Evolutionary conservation across 2,888 invertebrate genomes (phyloP).

Genomic region (Pseudococcus viburni): DNA sequence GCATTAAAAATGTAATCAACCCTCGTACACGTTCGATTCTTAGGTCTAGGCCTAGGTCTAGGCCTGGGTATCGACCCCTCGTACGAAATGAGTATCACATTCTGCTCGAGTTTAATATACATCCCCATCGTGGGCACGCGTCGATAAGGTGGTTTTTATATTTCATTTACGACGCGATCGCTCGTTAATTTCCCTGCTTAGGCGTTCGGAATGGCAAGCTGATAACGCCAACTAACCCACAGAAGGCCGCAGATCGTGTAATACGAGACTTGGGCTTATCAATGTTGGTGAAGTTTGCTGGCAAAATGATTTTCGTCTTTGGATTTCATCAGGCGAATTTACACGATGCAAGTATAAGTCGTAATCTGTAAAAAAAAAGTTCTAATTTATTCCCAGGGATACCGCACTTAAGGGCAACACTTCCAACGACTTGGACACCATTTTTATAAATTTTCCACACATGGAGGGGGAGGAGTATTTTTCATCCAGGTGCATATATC

Average conservation of each 20-base stretch:
- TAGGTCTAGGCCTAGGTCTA: neutral
- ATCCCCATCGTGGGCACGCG: slow-evolving; percentile 5
- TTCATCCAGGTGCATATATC: too few species aligned
- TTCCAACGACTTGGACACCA: too few species aligned
- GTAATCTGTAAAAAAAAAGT: too few species aligned
- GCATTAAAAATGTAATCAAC: slow-evolving; percentile 64
- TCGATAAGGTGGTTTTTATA: slow-evolving; percentile 55
- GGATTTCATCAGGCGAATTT: too few species aligned
- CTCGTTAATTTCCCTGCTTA: slow-evolving; percentile 18
- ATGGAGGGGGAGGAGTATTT: too few species aligned
- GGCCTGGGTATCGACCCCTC: neutral
- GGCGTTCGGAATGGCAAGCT: neutral
- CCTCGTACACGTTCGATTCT: neutral
- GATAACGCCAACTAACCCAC: neutral
- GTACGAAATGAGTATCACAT: neutral
- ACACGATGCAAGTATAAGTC: too few species aligned
- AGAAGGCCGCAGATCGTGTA: neutral
- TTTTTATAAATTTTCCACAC: too few species aligned
- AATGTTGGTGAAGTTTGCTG: too few species aligned
- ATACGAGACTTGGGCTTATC: neutral
- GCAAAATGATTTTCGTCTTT: too few species aligned
- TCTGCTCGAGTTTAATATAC: slow-evolving; percentile 8
- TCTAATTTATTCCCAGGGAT: too few species aligned
- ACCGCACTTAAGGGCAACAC: too few species aligned
- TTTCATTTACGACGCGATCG: slow-evolving; percentile 38